Evolutionary conservation across 2,888 invertebrate species (phyloP), one percentile per base, ranked within the genome.

Genomic region (Troides aeacus): DNA sequence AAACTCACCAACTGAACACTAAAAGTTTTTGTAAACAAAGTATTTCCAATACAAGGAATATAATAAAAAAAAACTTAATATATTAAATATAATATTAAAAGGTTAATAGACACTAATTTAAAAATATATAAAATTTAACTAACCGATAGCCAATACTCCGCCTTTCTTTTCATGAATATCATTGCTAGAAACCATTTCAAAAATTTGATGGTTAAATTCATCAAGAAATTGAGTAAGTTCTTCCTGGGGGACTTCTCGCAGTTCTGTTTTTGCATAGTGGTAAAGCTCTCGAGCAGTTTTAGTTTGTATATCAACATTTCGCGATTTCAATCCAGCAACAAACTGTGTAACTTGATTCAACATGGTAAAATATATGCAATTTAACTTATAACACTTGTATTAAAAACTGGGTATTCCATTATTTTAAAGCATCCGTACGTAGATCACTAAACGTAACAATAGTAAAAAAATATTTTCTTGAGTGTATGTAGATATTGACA

Each of bases 151-250:
- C 69, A 99, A 89, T 74, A 99, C 98, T 68, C 98, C 99, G 71
- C 99, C 99, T 89, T 98, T 99, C 82, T 97, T 97, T 85, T 99
- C 99, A 88, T 97, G 97, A 53, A 97, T 95, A 85, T 99, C 98
- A 62, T 96, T 95, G 77, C 97, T 97, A 18, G 97, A 97, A 3
- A 99, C 97, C 98, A 99, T 98, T 85, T 98, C 97, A 85, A 97
- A 97, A 75, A 99, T 98, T 82, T 98, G 97, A 82, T 97, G 97
- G 85, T 98, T 98, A 83, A 99, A 98, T 76, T 97, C 97, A 84
- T 99, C 99, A 87, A 99, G 96, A 84, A 99, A 99, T 72, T 95
- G 94, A 36, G 96, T 96, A 74, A 98, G 94, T 82, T 98, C 98
- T 83, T 99, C 99, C 71, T 96, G 95, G 1, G 97, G 96, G 77